Evolutionary conservation across 1,140 invertebrate genomes (phyloP), one percentile per base, ranked within the genome.

Genomic region (Megalonaias nervosa): DNA sequence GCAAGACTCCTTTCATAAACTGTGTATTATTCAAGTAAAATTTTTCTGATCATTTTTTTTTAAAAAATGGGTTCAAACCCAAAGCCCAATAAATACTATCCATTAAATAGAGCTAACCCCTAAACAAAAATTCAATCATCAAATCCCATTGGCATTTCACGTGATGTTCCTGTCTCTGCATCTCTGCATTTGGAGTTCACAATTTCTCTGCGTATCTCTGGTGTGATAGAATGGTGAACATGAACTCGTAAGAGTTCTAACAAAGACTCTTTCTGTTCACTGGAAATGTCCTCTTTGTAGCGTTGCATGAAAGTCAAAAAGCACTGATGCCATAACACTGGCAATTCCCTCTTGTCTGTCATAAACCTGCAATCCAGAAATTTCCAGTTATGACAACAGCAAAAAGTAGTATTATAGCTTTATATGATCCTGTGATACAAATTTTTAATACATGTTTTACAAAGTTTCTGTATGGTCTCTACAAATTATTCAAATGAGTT

Each of bases 261-360:
- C 56, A 99, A 90, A 26, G 94, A 94, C 88, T 98, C 96, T 87
- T 95, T 94, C 91, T 99, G 98, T 86, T 99, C 97, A 26, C 94
- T 93, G 76, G 96, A 97, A 68, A 99, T 95, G 90, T 99, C 97
- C 75, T 95, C 94, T 91, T 99, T 99, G 89, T 99, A 99, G 77
- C 96, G 93, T 91, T 99, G 97, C 2, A 95, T 95, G 93, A 99
- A 99, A 3, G 96, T 96, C 61, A 99, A 91, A 21, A 99, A 92
- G 68, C 96, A 93, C 89, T 99, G 98, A 91, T 99, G 98, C 98
- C 98, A 99, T 67, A 99, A 89, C 17, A 99, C 97, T 19, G 98
- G 98, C 75, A 99, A 91, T 80, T 94, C 94, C 79, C 97, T 93
- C 67, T 92, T 91, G 86, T 99, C 97, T 82, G 92, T 92, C 88